Evolutionary conservation across 2,888 invertebrate species (phyloP).

Genomic region (Sesamia inferens): DNA sequence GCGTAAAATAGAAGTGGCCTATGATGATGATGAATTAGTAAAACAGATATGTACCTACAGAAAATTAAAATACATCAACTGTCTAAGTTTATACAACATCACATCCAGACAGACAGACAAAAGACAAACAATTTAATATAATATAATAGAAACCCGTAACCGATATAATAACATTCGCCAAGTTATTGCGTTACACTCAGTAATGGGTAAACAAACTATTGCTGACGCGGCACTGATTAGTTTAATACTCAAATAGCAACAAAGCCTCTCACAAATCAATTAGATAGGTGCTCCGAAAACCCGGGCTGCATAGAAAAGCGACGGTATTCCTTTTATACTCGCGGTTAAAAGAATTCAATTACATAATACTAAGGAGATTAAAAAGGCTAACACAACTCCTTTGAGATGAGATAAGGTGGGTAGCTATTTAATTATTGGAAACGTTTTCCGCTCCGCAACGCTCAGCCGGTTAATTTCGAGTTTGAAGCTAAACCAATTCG

Average conservation of each 20-base stretch:
- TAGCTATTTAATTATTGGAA: constrained; percentile 84
- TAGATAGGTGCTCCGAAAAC: constrained; percentile 82
- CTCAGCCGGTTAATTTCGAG: constrained; percentile 71
- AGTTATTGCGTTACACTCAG: constrained; percentile 45
- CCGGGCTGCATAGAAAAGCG: constrained; percentile 82
- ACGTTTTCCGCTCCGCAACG: constrained; percentile 69
- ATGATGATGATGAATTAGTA: too few species aligned
- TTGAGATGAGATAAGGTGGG: constrained; percentile 81
- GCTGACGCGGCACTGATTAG: constrained; percentile 47
- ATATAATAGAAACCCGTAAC: constrained; percentile 4
- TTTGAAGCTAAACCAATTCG: constrained; percentile 68
- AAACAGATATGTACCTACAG: not conserved
- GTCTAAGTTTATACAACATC: constrained; percentile 8
- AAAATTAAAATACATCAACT: not conserved
- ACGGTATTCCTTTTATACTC: constrained; percentile 84
- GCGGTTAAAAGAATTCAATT: constrained; percentile 88
- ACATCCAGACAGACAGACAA: constrained; percentile 15
- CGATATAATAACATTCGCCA: constrained; percentile 44
- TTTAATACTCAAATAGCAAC: constrained; percentile 71
- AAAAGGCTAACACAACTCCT: constrained; percentile 86
- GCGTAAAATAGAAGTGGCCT: too few species aligned
- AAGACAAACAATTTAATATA: constrained; percentile 32
- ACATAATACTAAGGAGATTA: constrained; percentile 87
- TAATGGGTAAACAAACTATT: constrained; percentile 53
- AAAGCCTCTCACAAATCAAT: constrained; percentile 82